Evolutionary conservation across 2,797 vertebrate species (phyloP), one percentile per base, ranked within the genome.

Genomic region (Dicrostonyx torquatus): DNA sequence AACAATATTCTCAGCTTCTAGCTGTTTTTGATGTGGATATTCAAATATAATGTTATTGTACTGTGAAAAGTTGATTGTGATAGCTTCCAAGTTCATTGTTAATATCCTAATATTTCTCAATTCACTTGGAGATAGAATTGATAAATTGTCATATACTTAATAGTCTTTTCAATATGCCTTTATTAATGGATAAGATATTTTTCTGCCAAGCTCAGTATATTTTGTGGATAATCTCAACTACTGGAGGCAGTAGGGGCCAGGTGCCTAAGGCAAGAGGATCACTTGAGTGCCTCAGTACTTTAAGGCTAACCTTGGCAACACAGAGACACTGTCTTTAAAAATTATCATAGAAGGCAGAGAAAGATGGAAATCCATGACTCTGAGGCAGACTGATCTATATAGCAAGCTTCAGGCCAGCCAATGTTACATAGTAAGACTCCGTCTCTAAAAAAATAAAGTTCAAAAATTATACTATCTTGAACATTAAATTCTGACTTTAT

Each of bases 131-230:
- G 11, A 0, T 87, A 91, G 58, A 85, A 79, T 85, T 93, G 48
- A 85, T 77, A 72, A 89, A 88, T 87, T 7, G n/a, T 34, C 26
- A 75, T 95, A 91, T 1, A 55, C 70, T 58, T 72, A 96, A 87
- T 88, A 94, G 0, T 68, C 80, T 95, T 96, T 92, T 95, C n/a
- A 87, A 0, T 75, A 89, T 92, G 4, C 7, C 90, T 91, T 4
- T 82, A 11, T 55, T 53, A 13, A 75, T 88, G 6, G n/a, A 50
- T 89, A 89, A 34, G 5, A 72, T 84, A n/a, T 4, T 53, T 72
- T 88, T 31, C 60, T 29, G 68, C 43, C 29, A 75, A 31, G 40
- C 22, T 37, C 60, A 68, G 60, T 40, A 29, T 45, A 26, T 45
- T 64, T 18, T 89, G 43, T 50, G 45, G 15, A 11, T 40, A 89